phyloP scores from a whole-genome alignment of 2,113 vertebrate genomes.

The Picathartes gymnocephalus region DNA sequence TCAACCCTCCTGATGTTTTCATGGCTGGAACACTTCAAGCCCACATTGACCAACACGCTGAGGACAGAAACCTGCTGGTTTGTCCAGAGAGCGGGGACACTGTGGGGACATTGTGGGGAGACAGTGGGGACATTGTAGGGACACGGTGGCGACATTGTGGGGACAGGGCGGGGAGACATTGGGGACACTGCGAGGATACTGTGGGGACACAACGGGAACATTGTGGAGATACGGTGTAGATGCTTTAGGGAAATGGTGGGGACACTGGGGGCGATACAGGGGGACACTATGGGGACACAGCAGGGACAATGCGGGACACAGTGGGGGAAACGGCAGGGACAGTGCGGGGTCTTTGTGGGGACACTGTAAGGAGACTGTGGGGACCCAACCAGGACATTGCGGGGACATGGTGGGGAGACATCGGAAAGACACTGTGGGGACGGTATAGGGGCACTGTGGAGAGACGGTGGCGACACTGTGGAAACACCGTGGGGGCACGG shows the following conservation, averaged over 20 bases:
- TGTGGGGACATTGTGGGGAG: background rate
- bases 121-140: background rate
- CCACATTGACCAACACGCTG: rapidly evolving
- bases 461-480: too few species aligned
- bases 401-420: background rate
- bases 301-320: background rate
- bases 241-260: rapidly evolving
- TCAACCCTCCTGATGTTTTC: background rate
- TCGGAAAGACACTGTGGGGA: too few species aligned
- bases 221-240: background rate
- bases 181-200: background rate
- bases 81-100: background rate
- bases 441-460: background rate
- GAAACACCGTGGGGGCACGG: too few species aligned
- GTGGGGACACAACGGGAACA: background rate
- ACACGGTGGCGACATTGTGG: rapidly evolving
- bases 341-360: background rate
- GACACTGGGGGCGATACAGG: too few species aligned
- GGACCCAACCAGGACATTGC: background rate
- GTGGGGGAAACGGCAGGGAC: background rate
- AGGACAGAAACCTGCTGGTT: background rate
- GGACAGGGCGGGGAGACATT: rapidly evolving
- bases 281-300: background rate
- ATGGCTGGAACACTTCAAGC: background rate
- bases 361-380: too few species aligned